Evolutionary conservation across 1,140 invertebrate genomes (phyloP).

Genomic region (Holcopasites calliopsidis): DNA sequence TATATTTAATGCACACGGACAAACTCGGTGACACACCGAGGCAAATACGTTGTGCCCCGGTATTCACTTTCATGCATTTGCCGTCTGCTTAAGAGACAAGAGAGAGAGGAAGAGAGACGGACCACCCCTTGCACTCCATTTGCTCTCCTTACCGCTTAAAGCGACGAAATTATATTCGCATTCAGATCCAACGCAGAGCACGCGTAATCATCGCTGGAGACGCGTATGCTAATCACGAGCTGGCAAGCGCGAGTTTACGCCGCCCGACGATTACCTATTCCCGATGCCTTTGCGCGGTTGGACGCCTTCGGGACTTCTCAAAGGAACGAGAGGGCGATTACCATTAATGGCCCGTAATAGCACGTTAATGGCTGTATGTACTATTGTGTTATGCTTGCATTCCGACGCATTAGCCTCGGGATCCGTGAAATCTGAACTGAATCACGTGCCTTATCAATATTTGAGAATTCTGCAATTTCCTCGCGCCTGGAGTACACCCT

Average conservation of each 20-base stretch:
- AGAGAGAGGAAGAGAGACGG: neutral
- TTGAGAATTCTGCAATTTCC: neutral
- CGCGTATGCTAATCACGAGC: constrained; percentile 45
- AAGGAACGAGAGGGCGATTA: constrained; percentile 71
- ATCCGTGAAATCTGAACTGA: neutral
- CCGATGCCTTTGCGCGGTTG: constrained; percentile 32
- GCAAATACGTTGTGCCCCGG: neutral
- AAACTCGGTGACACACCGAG: neutral
- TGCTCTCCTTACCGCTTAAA: neutral
- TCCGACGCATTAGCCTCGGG: neutral
- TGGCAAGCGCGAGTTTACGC: constrained; percentile 10
- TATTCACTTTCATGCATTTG: neutral
- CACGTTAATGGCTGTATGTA: constrained; percentile 52
- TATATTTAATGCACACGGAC: neutral
- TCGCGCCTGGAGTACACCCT: neutral
- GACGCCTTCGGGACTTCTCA: constrained; percentile 54
- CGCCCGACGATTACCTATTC: constrained; percentile 41
- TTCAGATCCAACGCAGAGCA: neutral
- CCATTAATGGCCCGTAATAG: constrained; percentile 68
- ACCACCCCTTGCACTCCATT: neutral
- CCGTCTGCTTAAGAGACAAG: neutral
- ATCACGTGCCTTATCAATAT: constrained; percentile 18
- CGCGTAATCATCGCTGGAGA: neutral
- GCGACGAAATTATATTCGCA: neutral
- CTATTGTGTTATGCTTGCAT: neutral